Base-by-base conservation (phyloP, 2,797 vertebrate species). In the Poeciliopsis paucimaculata region DNA sequence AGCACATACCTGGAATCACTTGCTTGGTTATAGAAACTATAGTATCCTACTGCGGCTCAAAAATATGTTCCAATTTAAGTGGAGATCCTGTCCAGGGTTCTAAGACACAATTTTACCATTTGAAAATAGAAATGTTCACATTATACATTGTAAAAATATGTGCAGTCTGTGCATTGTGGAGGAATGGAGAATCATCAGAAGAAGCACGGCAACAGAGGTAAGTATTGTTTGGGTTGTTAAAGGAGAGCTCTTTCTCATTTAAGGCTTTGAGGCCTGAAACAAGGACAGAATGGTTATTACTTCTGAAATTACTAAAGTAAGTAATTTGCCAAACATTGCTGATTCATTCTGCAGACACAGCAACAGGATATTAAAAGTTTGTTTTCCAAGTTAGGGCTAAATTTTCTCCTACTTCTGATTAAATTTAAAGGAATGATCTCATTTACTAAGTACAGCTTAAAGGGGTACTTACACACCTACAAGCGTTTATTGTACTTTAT, bases 1-100 rank as follows among this genome's bases (percentile, higher is more conserved):
- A 36, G 68, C 18, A 71, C 6, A 66, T 18, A 55, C 73, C 45
- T 53, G 5, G 13, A 80, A 72, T 84, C 72, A 75, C 28, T 77
- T 70, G 36, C 62, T 47, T 78, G 72, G 36, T 72, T 39, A 68
- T 51, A 57, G 68, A 23, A 20, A 46, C 46, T 79, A 43, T 8
- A 49, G 13, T 68, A 57, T 76, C 62, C 45, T 36, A 49, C 15
- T 60, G 53, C 64, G 70, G 10, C 45, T 76, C 12, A 1, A 47
- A 76, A 81, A 28, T 64, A 36, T 43, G 2, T 26, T 66, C 6
- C 34, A 31, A 18, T 72, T 49, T 51, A 45, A 72, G 31, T 20
- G 62, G 68, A 73, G 10, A 46, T 53, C 34, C 13, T 23, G 20
- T 6, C 18, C 31, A 16, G 28, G 34, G 20, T 73, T 78, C 74